These are phyloP conservation scores for Nerophis ophidion DNA, from an alignment of 2,113 vertebrate genomes.

Conservation along the genomic window DNA sequence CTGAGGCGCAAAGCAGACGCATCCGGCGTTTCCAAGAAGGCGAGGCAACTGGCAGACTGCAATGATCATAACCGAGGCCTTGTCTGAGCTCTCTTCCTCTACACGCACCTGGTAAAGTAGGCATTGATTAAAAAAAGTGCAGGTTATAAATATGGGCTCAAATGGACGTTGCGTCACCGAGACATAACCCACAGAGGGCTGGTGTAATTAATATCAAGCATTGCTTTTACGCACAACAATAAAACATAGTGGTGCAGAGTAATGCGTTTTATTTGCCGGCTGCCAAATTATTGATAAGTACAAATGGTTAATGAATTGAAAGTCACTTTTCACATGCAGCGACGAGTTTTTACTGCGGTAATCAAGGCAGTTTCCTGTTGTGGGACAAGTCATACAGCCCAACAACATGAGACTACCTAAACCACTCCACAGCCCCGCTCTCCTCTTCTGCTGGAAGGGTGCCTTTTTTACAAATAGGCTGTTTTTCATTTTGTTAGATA, in stretches of 20 bases:
- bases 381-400: conserved; percentile 86
- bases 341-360: conserved; percentile 91
- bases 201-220: not conserved
- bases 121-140: not conserved
- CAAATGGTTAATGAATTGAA: conserved; percentile 16
- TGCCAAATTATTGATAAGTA: conserved; percentile 12
- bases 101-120: not conserved
- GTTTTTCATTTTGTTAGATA: too few relatives aligned
- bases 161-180: conserved; percentile 1
- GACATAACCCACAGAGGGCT: not conserved
- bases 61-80: conserved; percentile 99
- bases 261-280: conserved; percentile 9
- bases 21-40: conserved; percentile 55
- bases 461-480: too few relatives aligned
- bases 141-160: not conserved
- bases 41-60: conserved; percentile 75
- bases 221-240: conserved; percentile 32
- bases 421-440: conserved; percentile 85
- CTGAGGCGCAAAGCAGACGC: conserved; percentile 66
- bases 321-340: conserved; percentile 55
- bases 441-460: conserved; percentile 25
- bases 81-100: conserved; percentile 55
- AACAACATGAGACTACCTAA: conserved; percentile 99
- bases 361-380: conserved; percentile 98
- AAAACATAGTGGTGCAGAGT: conserved; percentile 19